Conservation (phyloP, 2,797 vertebrate genomes). For the Tragopan temminckii region DNA sequence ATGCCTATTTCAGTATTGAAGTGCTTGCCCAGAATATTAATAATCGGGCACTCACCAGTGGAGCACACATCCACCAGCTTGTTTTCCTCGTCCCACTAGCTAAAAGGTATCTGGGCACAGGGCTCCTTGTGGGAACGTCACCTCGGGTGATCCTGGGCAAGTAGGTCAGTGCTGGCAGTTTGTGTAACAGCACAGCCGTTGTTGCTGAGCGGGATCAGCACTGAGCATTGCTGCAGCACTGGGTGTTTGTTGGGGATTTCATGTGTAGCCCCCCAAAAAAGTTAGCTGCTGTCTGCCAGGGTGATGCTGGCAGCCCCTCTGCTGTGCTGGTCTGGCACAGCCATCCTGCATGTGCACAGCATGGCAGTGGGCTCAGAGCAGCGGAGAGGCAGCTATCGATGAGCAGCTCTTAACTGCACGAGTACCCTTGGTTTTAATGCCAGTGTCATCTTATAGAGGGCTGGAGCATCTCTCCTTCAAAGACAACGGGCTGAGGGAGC, state of each 20-base stretch:
- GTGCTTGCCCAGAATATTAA: conserved; percentile 35
- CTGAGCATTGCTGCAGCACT: neutral
- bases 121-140: conserved; percentile 3
- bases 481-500: neutral
- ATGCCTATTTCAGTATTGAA: conserved; percentile 31
- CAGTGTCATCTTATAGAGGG: neutral
- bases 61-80: neutral
- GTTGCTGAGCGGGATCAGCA: neutral
- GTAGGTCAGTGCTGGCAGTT: conserved; percentile 31
- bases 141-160: conserved; percentile 56
- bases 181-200: neutral
- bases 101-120: conserved; percentile 11
- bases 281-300: rapidly evolving
- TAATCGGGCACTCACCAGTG: neutral
- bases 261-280: neutral
- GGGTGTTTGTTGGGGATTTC: neutral
- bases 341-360: neutral
- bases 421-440: neutral
- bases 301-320: neutral
- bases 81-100: neutral
- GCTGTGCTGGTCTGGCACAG: neutral
- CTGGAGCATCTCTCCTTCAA: neutral
- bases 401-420: neutral
- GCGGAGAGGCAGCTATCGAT: neutral
- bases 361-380: rapidly evolving